A percentile compares a stretch with the other conserved stretches of the same genome.
Conservation (phyloP, 2,888 invertebrate genomes). For the Archips crataeganus region DNA sequence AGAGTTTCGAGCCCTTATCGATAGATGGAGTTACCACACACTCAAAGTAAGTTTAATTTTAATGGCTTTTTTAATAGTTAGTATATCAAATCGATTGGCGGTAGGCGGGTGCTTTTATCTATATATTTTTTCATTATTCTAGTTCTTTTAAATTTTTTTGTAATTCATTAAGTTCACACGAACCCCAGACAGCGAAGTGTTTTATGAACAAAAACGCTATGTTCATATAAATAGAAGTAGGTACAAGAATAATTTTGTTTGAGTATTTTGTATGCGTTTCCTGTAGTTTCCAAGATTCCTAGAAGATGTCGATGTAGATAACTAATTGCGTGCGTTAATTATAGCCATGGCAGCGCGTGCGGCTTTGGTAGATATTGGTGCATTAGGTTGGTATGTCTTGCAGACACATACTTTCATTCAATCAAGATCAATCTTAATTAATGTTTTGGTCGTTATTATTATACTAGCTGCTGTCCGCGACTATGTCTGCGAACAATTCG, state of each 20-base stretch:
- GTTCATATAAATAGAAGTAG: not conserved
- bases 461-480: too few species aligned
- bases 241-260: not conserved
- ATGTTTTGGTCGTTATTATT: conserved; percentile 29
- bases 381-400: conserved; percentile 27
- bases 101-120: conserved; percentile 20
- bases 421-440: conserved; percentile 45
- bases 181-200: too few species aligned
- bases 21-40: conserved; percentile 66
- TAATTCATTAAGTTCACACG: too few species aligned
- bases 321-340: conserved; percentile 45
- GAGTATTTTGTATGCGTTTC: conserved; percentile 8
- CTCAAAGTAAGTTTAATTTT: conserved; percentile 55
- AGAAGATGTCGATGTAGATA: conserved; percentile 36
- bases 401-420: conserved; percentile 44
- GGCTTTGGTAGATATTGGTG: not conserved
- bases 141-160: not conserved
- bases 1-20: conserved; percentile 43
- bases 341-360: conserved; percentile 46
- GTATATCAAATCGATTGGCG: conserved; percentile 27
- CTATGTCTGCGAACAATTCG: too few species aligned
- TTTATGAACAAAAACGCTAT: not conserved
- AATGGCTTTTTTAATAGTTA: conserved; percentile 21
- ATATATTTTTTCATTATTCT: not conserved
- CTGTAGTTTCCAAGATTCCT: conserved; percentile 23